phyloP scores from a whole-genome alignment of 2,888 invertebrate genomes.

The Smittia aterrima region DNA sequence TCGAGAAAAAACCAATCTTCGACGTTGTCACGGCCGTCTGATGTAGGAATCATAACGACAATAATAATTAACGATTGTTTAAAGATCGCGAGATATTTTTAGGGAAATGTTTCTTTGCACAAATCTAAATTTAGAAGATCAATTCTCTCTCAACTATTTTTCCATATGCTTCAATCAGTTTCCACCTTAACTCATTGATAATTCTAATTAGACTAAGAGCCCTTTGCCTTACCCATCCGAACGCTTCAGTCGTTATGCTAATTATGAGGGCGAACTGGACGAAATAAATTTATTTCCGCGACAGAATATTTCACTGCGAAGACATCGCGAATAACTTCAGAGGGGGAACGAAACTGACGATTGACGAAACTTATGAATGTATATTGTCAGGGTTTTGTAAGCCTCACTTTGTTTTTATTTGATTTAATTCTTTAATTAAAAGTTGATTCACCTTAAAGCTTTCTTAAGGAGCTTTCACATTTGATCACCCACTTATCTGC shows the following conservation, averaged over 20 bases:
- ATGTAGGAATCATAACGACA: not conserved
- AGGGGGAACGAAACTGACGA: too few relatives aligned
- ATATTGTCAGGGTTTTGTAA: too few relatives aligned
- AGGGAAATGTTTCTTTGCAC: not conserved
- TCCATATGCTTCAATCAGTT: conserved; percentile 2
- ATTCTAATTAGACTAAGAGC: conserved; percentile 28
- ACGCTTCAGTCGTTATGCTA: not conserved
- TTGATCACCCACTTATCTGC: too few relatives aligned
- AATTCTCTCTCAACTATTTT: not conserved
- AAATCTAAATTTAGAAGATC: conserved; percentile 11
- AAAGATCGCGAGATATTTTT: conserved; percentile 1
- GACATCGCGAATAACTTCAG: not conserved
- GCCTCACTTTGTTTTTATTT: too few relatives aligned
- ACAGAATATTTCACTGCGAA: not conserved
- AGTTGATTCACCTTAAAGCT: too few relatives aligned
- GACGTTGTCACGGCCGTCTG: conserved; percentile 4
- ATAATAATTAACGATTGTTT: not conserved
- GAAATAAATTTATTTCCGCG: not conserved
- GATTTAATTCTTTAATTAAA: too few relatives aligned
- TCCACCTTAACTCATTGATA: not conserved
- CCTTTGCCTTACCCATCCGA: conserved; percentile 24
- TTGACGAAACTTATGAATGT: too few relatives aligned
- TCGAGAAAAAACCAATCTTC: conserved; percentile 27
- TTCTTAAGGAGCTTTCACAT: too few relatives aligned
- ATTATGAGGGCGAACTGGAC: not conserved